Evolutionary conservation across 2,888 invertebrate species (phyloP).

Genomic region (Epinotia nisella): DNA sequence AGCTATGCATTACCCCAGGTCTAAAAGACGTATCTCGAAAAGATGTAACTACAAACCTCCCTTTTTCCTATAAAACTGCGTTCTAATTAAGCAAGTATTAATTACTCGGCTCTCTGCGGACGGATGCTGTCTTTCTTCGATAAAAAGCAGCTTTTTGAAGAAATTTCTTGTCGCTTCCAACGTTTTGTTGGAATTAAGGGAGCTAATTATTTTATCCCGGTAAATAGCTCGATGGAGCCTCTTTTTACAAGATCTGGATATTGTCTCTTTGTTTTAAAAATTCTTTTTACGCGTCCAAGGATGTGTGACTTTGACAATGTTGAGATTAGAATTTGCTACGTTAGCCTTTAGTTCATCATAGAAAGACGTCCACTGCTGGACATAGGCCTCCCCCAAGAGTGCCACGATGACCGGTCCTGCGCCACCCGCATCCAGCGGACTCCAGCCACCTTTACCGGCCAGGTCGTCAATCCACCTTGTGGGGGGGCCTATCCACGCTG

Average conservation of each 20-base stretch:
- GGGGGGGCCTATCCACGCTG: too few species aligned
- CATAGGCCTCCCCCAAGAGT: too few species aligned
- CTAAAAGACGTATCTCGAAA: background rate
- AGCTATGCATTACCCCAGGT: background rate
- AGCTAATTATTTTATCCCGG: conserved; percentile 35
- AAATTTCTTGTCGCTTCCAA: background rate
- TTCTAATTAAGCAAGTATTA: conserved; percentile 28
- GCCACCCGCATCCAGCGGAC: too few species aligned
- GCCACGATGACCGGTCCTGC: too few species aligned
- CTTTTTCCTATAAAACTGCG: background rate
- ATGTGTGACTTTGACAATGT: background rate
- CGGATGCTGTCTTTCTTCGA: background rate
- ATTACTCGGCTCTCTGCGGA: conserved; percentile 18
- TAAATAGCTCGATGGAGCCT: background rate
- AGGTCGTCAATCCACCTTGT: too few species aligned
- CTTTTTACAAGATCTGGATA: conserved; percentile 1
- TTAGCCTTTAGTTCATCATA: too few species aligned
- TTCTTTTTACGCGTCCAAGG: background rate
- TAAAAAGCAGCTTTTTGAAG: background rate
- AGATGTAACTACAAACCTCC: background rate
- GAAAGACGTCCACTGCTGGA: too few species aligned
- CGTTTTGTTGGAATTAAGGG: background rate
- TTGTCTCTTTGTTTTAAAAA: background rate
- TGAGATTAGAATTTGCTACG: background rate
- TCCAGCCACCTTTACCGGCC: too few species aligned